Evolutionary conservation across 2,113 vertebrate genomes (phyloP), one percentile per base, ranked within the genome.

Genomic region (Bubalus kerabau): DNA sequence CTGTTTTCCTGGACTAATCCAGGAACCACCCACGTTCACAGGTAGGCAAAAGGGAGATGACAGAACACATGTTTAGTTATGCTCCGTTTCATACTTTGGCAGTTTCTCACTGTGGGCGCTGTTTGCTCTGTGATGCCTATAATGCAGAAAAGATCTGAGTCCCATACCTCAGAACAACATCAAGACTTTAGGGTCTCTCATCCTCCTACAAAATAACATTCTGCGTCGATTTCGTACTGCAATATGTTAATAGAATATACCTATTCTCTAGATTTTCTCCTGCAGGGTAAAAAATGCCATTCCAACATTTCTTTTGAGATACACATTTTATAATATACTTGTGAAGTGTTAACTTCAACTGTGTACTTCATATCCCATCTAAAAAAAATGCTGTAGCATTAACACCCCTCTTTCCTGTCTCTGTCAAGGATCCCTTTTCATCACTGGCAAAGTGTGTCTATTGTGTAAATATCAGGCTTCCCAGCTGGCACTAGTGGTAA

Each of bases 161-260:
- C 4, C 40, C 16, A 13, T 11, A 46, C 2, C 12, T 40, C n/a
- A 40, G 52, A n/a, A 60, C 5, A 80, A 8, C 11, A 11, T 50
- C 14, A 80, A 17, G 32, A 57, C 13, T 46, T 40, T 48, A 10
- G 9, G 15, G 11, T 28, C 30, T 11, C 82, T 95, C 9, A 56
- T 13, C 2, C 8, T 62, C 5, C 8, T 81, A 5, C 19, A n/a
- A 88, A 93, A 56, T 56, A 30, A 67, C 11, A 36, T 62, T 85
- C 23, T 6, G 43, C 1, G 0, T 94, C 48, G 46, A 46, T 71
- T 81, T 21, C 0, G 1, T 87, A 48, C 3, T 3, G 8, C 0
- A 21, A 2, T 59, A 82, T 40, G 30, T 85, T 96, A 64, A 57
- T 30, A 32, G 12, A 90, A 17, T 76, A 64, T 11, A 9, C 2